A percentile compares a stretch with the other conserved stretches of the same genome.
Evolutionary conservation across 92 coral and sea anemone species (phyloP).

Genomic region (Metridium senile): DNA sequence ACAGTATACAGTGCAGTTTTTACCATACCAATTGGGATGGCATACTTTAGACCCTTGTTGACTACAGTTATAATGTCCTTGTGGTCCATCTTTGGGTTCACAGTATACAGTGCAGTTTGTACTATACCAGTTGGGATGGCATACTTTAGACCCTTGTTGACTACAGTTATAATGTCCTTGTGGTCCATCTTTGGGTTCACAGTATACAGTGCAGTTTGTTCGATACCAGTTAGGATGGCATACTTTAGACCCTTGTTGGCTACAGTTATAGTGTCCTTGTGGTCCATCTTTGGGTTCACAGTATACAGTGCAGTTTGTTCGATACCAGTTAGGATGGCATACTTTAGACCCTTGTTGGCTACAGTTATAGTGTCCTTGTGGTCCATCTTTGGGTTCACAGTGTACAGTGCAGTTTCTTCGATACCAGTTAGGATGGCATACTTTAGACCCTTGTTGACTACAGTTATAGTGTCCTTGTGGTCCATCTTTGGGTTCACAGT

Average conservation of each 20-base stretch:
- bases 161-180: constrained; percentile 42
- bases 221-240: constrained; percentile 75
- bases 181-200: too few species aligned
- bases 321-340: constrained; percentile 74
- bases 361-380: too few species aligned
- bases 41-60: constrained; percentile 65
- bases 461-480: constrained; percentile 12
- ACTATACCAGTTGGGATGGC: constrained; percentile 72
- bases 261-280: constrained; percentile 61
- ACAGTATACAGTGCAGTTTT: constrained; percentile 60
- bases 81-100: constrained; percentile 33
- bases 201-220: constrained; percentile 57
- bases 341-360: too few species aligned
- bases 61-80: constrained; percentile 63
- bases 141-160: too few species aligned
- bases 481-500: not conserved
- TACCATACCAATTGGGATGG: constrained; percentile 66
- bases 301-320: constrained; percentile 48
- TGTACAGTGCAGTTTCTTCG: too few species aligned
- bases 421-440: too few species aligned
- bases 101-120: constrained; percentile 59
- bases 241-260: constrained; percentile 50
- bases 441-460: too few species aligned
- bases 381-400: too few species aligned
- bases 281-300: constrained; percentile 62